These are phyloP conservation scores for Malurus leucopterus DNA, from an alignment of 2,797 vertebrate species.

Conservation along the genomic window DNA sequence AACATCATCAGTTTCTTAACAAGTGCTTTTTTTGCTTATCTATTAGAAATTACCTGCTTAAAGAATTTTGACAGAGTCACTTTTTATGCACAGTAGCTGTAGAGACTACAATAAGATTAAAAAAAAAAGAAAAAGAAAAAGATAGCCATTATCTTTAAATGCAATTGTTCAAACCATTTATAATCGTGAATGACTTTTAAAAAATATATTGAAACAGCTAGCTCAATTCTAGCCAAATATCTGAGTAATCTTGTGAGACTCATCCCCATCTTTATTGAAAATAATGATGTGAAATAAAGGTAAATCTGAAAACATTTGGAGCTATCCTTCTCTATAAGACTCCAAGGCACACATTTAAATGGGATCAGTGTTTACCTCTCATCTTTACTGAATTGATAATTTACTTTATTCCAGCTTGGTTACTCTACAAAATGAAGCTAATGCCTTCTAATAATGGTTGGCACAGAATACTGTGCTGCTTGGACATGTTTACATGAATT, in stretches of 20 bases:
- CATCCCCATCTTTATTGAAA: neutral
- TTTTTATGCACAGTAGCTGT: neutral
- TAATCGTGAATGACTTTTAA: neutral
- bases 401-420: constrained; percentile 26
- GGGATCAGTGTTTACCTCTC: neutral
- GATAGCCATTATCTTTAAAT: neutral
- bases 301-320: neutral
- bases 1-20: neutral
- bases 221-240: neutral
- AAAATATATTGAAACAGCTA: neutral
- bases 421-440: constrained; percentile 15
- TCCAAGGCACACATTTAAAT: neutral
- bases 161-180: neutral
- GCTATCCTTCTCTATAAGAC: neutral
- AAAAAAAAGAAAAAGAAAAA: neutral
- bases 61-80: neutral
- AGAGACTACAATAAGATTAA: neutral
- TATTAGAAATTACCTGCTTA: neutral
- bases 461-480: neutral
- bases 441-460: constrained; percentile 30
- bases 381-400: neutral
- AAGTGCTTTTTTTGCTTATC: neutral
- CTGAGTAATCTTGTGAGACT: neutral
- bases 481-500: constrained; percentile 29
- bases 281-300: constrained; percentile 19